phyloP scores from a whole-genome alignment of 2,888 invertebrate species.

The Oscheius sp. region DNA sequence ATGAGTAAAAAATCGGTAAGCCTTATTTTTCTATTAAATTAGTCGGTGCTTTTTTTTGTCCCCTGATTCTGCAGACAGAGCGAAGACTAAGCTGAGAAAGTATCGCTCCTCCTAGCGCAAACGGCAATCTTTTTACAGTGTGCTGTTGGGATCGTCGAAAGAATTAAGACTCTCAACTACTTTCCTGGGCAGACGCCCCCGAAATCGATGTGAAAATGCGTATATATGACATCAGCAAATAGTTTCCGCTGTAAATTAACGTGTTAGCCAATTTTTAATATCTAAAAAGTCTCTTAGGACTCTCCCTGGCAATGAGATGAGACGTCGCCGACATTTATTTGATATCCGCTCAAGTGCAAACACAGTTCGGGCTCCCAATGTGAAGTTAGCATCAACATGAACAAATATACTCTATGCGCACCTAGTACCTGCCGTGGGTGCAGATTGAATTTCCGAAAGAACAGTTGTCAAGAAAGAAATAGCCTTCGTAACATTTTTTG shows the following conservation, averaged over 20 bases:
- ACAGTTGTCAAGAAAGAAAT: background rate
- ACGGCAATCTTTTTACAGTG: background rate
- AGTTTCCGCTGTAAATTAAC: background rate
- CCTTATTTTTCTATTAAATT: no score
- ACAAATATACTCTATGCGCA: conserved; percentile 22
- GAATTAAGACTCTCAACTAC: no score
- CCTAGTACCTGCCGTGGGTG: conserved; percentile 12
- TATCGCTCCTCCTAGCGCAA: no score
- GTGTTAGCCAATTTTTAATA: background rate
- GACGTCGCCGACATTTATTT: conserved; percentile 21
- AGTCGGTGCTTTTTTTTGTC: no score
- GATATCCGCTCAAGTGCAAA: conserved; percentile 30
- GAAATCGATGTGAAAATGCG: conserved; percentile 20
- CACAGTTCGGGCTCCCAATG: conserved; percentile 24
- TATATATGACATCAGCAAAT: conserved; percentile 17
- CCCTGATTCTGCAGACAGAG: no score
- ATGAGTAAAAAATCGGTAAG: no score
- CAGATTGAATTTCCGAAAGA: background rate
- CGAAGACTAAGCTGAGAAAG: no score
- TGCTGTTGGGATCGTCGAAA: background rate
- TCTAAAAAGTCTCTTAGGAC: background rate
- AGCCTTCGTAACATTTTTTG: no score
- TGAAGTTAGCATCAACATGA: conserved; percentile 27
- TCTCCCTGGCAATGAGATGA: background rate
- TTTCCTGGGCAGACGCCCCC: background rate